Evolutionary conservation across 1,140 invertebrate genomes (phyloP), one percentile per base, ranked within the genome.

Genomic region (Chelonus insularis): DNA sequence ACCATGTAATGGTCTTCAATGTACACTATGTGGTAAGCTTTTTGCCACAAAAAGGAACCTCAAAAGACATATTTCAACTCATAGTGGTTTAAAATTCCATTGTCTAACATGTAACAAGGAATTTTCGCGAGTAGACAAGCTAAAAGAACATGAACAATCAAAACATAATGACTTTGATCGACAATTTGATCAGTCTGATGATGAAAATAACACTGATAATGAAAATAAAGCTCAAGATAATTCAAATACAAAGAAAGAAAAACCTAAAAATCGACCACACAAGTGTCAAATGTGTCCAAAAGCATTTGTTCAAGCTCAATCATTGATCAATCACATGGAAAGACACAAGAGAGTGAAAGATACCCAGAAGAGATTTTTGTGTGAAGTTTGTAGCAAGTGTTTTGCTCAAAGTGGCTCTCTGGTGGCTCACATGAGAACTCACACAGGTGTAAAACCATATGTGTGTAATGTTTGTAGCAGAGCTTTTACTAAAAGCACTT

Each of bases 401-500:
- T 79, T 79, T 23, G 77, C 76, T 4, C 77, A 79, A 34, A 77
- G 75, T 60, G 76, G 76, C 4, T 75, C 75, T 1, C 32, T 79
- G 12, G 74, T 78, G 1, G 76, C 77, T 2, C 77, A 79, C 52
- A 78, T 79, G 76, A 72, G 77, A 16, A 78, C 75, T 0, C 77
- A 79, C 25, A 29, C 25, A 7, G 25, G 25, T 9, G 65, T 78
- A 4, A 77, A 78, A 51, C 77, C 77, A 0, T 79, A 79, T 29
- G 75, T 79, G 4, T 84, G 82, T 54, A 78, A 76, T 2, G 72
- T 79, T 2, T 84, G 82, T 51, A 72, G 66, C 25, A 73, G 77
- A 41, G 75, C 74, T 5, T 84, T 83, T 45, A 82, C 79, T 6
- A 82, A 81, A 51, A 80, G 75, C 51, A 78, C 77, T n/a, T 81